Percentiles rank a stretch among this genome's conserved stretches.
phyloP scores from a whole-genome alignment of 1,140 invertebrate species.

The Papilio machaon region DNA sequence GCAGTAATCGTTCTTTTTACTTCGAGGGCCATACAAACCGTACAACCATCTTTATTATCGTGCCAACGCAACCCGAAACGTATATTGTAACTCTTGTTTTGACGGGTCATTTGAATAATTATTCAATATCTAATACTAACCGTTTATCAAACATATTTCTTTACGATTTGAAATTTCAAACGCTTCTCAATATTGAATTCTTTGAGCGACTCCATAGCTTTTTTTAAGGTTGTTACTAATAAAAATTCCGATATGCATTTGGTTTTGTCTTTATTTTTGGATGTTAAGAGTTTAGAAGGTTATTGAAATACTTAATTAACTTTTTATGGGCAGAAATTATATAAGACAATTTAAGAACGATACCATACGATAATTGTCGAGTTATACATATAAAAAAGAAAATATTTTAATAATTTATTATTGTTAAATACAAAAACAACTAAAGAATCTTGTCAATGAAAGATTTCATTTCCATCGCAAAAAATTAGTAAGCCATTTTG shows the following conservation, averaged over 20 bases:
- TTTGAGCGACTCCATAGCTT: background rate
- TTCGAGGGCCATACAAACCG: slow-evolving; percentile 53
- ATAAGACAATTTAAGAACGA: too few species aligned
- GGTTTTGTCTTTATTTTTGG: background rate
- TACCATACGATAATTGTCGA: too few species aligned
- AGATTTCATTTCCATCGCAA: background rate
- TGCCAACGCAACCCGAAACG: slow-evolving; percentile 51
- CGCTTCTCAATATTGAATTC: slow-evolving; percentile 20
- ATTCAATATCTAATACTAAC: slow-evolving; percentile 39
- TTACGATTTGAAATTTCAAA: slow-evolving; percentile 28
- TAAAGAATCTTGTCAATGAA: slow-evolving; percentile 22
- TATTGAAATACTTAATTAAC: background rate
- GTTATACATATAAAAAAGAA: background rate
- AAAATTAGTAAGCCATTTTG: background rate
- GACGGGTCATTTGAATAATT: slow-evolving; percentile 38
- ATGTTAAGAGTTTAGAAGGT: too few species aligned
- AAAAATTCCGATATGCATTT: slow-evolving; percentile 28
- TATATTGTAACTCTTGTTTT: slow-evolving; percentile 53
- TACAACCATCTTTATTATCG: slow-evolving; percentile 46
- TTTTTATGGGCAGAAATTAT: background rate
- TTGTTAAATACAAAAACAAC: background rate
- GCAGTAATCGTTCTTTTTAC: slow-evolving; percentile 68
- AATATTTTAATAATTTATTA: background rate
- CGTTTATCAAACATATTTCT: slow-evolving; percentile 14
- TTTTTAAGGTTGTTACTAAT: slow-evolving; percentile 9